Base-by-base conservation (phyloP, 2,797 vertebrate genomes). In the Bovichtus diacanthus region DNA sequence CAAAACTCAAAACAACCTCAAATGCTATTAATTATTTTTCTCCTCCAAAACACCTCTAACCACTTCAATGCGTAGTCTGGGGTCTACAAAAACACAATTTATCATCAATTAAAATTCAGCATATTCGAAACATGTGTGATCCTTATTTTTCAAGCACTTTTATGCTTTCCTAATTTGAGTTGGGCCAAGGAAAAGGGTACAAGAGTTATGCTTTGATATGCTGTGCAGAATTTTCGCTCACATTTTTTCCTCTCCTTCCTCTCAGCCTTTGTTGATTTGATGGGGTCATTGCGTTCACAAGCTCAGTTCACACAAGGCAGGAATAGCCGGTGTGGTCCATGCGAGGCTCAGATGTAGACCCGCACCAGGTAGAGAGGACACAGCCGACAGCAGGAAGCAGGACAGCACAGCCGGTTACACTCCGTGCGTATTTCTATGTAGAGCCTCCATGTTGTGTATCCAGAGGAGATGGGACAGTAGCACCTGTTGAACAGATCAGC, bases 401-500 rank as follows among this genome's bases (percentile, higher is more conserved):
- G 38, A 59, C 62, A 8, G 43, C 5, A 25, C 43, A 64, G 64
- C 31, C 13, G 2, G 44, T 29, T 59, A 11, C 8, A n/a, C 54
- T 80, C 31, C 62, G 38, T 49, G 25, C 64, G 41, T 64, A 58
- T 59, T 59, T 88, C 72, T 86, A 44, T 79, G 84, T 16, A 2
- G 58, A 64, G 55, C 53, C 46, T 86, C 51, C 60, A 38, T 31
- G 75, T 29, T 73, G 77, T 71, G 71, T 44, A 70, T 81, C 81
- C 88, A 81, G 80, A 65, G 83, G 69, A 82, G 72, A 81, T 72
- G 9, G 72, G 82, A 90, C 76, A 46, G 70, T 56, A 76, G 82
- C 87, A 81, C 87, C 91, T 94, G 93, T 51, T 70, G 87, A 93
- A 94, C 36, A 68, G 5, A 94, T 94, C 87, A 94, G 59, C 84